Evolutionary conservation across 2,888 invertebrate species (phyloP).

Genomic region (Caenorhabditis drosophilae): DNA sequence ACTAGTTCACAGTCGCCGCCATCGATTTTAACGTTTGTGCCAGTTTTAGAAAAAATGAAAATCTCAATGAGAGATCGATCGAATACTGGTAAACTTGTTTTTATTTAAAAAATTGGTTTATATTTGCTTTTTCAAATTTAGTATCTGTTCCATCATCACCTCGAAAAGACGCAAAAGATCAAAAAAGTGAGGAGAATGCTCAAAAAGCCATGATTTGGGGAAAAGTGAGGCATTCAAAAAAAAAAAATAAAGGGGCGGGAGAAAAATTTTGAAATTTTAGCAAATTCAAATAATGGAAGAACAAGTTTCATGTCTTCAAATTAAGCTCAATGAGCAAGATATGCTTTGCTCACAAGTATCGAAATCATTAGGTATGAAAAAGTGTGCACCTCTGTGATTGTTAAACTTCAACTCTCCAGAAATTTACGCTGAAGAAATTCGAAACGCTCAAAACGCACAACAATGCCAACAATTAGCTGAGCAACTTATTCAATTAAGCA

Average conservation of each 20-base stretch:
- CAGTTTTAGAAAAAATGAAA: slow-evolving; percentile 21
- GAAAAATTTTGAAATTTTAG: too few relatives aligned
- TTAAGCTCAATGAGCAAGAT: slow-evolving; percentile 69
- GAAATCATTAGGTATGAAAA: slow-evolving; percentile 19
- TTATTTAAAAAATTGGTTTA: background rate
- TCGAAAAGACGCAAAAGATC: slow-evolving; percentile 5
- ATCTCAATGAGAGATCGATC: slow-evolving; percentile 30
- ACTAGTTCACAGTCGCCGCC: background rate
- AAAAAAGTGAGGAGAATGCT: background rate
- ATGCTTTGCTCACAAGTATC: slow-evolving; percentile 37
- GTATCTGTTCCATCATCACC: slow-evolving; percentile 23
- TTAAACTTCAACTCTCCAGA: slow-evolving; percentile 5
- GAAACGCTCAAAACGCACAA: slow-evolving; percentile 13
- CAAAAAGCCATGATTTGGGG: too few relatives aligned
- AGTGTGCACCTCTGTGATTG: background rate
- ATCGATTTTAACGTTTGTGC: slow-evolving; percentile 9
- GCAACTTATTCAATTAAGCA: slow-evolving; percentile 14
- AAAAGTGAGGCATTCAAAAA: too few relatives aligned
- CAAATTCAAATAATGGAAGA: slow-evolving; percentile 67
- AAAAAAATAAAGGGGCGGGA: slow-evolving; percentile 40
- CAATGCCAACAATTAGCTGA: slow-evolving; percentile 13
- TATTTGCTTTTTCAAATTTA: background rate
- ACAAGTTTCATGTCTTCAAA: slow-evolving; percentile 66
- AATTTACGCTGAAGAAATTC: slow-evolving; percentile 18
- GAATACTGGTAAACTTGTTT: slow-evolving; percentile 8